phyloP scores from a whole-genome alignment of 2,113 vertebrate species.

The Pachycephala philippinensis region DNA sequence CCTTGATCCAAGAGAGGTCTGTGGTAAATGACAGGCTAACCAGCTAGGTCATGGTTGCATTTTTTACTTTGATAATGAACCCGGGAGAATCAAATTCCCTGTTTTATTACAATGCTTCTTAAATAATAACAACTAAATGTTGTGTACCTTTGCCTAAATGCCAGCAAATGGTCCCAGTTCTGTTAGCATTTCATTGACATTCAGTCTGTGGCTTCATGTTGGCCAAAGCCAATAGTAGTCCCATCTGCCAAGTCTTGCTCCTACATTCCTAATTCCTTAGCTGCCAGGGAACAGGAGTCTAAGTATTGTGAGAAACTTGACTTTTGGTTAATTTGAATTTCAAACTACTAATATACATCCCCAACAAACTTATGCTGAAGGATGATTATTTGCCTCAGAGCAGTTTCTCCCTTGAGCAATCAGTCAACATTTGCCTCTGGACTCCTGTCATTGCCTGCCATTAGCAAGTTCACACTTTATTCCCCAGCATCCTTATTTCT shows the following conservation, averaged over 20 bases:
- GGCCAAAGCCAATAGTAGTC: not conserved
- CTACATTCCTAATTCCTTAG: not conserved
- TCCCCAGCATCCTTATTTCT: not conserved
- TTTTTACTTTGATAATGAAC: not conserved
- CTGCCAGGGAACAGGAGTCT: not conserved
- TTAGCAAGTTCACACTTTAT: not conserved
- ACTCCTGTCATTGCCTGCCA: fast-evolving
- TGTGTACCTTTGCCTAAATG: not conserved
- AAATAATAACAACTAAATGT: not conserved
- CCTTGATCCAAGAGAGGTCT: not conserved
- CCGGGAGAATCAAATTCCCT: not conserved
- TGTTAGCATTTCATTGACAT: not conserved
- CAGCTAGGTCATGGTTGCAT: not conserved
- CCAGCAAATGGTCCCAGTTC: not conserved
- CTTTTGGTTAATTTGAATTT: not conserved
- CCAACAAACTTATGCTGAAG: not conserved
- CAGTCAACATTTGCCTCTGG: fast-evolving
- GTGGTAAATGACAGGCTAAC: not conserved
- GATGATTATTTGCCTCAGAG: not conserved
- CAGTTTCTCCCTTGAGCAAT: fast-evolving
- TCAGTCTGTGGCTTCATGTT: not conserved
- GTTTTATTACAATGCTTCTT: not conserved
- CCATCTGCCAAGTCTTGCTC: not conserved
- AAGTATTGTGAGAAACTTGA: not conserved
- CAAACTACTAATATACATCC: not conserved